Conservation (phyloP, 2,113 vertebrate species). For the Tenebrosternarchus preto region DNA sequence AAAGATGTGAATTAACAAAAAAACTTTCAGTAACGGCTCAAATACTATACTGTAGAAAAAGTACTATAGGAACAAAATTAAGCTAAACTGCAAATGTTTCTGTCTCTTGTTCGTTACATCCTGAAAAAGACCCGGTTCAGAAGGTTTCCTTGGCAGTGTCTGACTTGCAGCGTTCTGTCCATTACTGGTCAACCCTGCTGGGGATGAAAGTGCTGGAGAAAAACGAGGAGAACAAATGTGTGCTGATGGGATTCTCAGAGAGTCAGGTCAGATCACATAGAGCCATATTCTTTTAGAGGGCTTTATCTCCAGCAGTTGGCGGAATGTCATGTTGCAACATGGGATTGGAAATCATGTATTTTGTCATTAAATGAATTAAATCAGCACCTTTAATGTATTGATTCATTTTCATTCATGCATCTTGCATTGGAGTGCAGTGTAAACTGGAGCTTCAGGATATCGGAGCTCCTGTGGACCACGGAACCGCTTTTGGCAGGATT, state of each 20-base stretch:
- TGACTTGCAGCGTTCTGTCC: conserved; percentile 80
- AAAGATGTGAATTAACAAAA: background rate
- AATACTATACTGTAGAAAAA: background rate
- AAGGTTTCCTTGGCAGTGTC: conserved; percentile 92
- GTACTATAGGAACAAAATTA: no score
- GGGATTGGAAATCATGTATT: background rate
- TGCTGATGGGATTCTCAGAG: conserved; percentile 84
- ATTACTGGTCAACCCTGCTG: conserved; percentile 86
- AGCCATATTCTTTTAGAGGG: background rate
- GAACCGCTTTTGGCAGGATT: conserved; percentile 89
- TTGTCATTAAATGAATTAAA: background rate
- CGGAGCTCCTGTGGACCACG: conserved; percentile 79
- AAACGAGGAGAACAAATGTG: conserved; percentile 79
- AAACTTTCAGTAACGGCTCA: background rate
- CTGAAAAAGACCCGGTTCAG: conserved; percentile 83
- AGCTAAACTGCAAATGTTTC: conserved; percentile 4
- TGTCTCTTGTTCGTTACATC: background rate
- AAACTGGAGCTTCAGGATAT: conserved; percentile 85
- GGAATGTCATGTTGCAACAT: background rate
- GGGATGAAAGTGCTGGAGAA: conserved; percentile 89
- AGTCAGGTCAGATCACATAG: conserved; percentile 75
- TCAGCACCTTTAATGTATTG: background rate
- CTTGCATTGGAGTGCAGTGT: conserved; percentile 74
- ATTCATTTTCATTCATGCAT: background rate
- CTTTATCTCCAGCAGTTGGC: background rate